These are phyloP conservation scores for Apodemia zela DNA, from an alignment of 2,888 invertebrate species.

Conservation along the genomic window DNA sequence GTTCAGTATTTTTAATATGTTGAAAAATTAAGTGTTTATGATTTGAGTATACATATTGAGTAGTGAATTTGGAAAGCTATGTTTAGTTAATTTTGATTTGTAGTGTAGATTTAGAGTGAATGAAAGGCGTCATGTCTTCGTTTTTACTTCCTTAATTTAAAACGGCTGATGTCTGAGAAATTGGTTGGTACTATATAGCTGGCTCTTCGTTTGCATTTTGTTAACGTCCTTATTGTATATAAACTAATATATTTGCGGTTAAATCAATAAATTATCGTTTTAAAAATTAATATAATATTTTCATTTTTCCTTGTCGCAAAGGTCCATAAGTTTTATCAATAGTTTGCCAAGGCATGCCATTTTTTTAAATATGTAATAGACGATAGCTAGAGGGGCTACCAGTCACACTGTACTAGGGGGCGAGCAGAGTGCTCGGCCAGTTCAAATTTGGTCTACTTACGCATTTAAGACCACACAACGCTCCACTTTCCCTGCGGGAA, in stretches of 20 bases:
- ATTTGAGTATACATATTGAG: slow-evolving; percentile 56
- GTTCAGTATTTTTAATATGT: slow-evolving; percentile 69
- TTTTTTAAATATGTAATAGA: neutral
- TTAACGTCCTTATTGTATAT: slow-evolving; percentile 75
- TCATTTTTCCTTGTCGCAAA: slow-evolving; percentile 24
- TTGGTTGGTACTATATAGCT: slow-evolving; percentile 43
- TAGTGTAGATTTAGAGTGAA: slow-evolving; percentile 30
- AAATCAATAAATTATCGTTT: slow-evolving; percentile 79
- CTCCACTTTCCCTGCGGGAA: too few species aligned
- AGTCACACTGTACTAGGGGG: too few species aligned
- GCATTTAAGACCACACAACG: too few species aligned
- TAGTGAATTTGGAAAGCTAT: slow-evolving; percentile 54
- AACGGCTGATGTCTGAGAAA: slow-evolving; percentile 41
- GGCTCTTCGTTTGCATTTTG: slow-evolving; percentile 72
- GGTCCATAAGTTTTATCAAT: too few species aligned
- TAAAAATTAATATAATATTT: slow-evolving; percentile 46
- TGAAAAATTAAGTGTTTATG: slow-evolving; percentile 56
- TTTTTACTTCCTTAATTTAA: slow-evolving; percentile 23
- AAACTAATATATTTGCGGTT: slow-evolving; percentile 78
- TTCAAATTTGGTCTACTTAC: too few species aligned
- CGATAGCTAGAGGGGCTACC: too few species aligned
- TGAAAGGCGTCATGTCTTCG: slow-evolving; percentile 10
- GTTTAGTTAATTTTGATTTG: slow-evolving; percentile 34
- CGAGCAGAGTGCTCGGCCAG: too few species aligned
- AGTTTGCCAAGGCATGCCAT: neutral